phyloP scores from a whole-genome alignment of 2,888 invertebrate species.

The Nemapogon koenigi region DNA sequence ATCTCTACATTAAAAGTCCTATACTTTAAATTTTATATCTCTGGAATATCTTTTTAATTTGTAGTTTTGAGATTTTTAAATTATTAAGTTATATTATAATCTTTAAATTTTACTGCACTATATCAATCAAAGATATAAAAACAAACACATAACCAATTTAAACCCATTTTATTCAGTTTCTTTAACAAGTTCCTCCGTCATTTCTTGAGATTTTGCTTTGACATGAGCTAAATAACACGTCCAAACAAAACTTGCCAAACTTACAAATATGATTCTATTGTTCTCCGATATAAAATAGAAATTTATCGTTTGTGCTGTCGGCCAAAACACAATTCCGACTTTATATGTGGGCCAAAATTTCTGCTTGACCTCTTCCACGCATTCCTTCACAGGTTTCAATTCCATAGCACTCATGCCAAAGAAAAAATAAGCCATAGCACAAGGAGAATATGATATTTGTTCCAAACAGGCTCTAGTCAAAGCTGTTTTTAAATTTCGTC shows the following conservation, averaged over 20 bases:
- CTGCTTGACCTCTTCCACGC: conserved; percentile 70
- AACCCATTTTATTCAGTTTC: no score
- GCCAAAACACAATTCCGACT: conserved; percentile 74
- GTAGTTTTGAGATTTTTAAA: no score
- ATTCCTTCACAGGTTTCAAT: conserved; percentile 64
- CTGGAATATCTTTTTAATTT: no score
- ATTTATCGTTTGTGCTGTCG: conserved; percentile 74
- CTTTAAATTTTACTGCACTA: no score
- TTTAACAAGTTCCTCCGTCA: conserved; percentile 15
- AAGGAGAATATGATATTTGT: conserved; percentile 74
- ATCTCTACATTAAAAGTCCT: no score
- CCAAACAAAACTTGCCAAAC: conserved; percentile 76
- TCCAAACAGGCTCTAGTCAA: conserved; percentile 61
- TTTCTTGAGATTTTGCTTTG: conserved; percentile 55
- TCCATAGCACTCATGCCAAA: conserved; percentile 78
- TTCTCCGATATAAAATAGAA: conserved; percentile 73
- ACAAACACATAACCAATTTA: no score
- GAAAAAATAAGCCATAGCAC: conserved; percentile 76
- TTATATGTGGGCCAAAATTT: conserved; percentile 78
- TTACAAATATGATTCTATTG: conserved; percentile 77
- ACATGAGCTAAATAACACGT: conserved; percentile 79
- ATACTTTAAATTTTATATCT: no score
- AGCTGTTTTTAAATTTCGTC: conserved; percentile 29
- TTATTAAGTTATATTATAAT: no score
- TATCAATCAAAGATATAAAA: no score